Base-by-base conservation (phyloP, 2,797 vertebrate genomes). In the Catharus ustulatus region DNA sequence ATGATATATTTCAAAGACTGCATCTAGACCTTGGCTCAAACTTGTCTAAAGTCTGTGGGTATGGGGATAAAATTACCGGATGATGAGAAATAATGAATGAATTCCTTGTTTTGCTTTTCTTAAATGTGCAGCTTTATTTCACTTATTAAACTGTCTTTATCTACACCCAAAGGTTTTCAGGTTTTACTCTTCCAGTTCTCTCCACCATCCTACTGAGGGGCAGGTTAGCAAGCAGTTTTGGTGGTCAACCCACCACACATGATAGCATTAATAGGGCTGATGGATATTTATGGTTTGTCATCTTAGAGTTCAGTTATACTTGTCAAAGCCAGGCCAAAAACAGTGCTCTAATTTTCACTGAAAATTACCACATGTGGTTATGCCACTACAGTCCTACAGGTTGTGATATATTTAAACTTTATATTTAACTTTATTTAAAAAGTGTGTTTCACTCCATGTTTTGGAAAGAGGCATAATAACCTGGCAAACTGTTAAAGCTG, bases 71-170 rank as follows among this genome's bases (percentile, higher is more conserved):
- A 61, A 38, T 38, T 69, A 4, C 6, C 42, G 22, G 13, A 11
- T 34, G 27, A 55, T 49, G 3, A n/a, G 20, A 73, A 40, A 29
- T 8, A 84, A n/a, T n/a, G 16, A 58, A 81, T n/a, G 64, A 42
- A 63, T 42, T 40, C 3, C 11, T 16, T 42, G 9, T 5, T 77
- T 77, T 68, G 11, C 10, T 57, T 78, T 75, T 9, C 19, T 62
- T 68, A 13, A 0, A 0, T 49, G 5, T 8, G 19, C 0, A 0
- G 11, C 7, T 68, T 81, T 58, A 45, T 49, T 72, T 77, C 6
- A 36, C 3, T 42, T 75, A 46, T 21, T 51, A 51, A 59, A 24
- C 5, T n/a, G 4, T 19, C n/a, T 76, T 94, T 54, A 34, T 46
- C 11, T 51, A 23, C 29, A 49, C 26, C 6, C 5, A 30, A 49